Conservation (phyloP, 2,797 vertebrate genomes). For the Okamejei kenojei region DNA sequence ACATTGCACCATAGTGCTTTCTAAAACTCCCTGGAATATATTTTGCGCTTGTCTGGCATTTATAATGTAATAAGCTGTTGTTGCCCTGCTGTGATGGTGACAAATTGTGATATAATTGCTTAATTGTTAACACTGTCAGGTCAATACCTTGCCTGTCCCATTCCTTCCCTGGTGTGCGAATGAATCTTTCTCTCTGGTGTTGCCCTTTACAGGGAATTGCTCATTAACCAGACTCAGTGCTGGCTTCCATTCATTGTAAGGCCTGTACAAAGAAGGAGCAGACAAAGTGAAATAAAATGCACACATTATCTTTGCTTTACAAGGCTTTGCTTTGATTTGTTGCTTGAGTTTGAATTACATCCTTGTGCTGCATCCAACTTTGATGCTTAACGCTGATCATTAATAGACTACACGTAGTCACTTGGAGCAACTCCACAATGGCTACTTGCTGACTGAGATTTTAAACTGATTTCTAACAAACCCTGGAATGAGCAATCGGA, state of each 20-base stretch:
- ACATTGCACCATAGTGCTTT: not conserved
- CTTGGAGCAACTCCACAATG: not conserved
- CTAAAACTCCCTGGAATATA: not conserved
- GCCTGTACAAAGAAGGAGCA: not conserved
- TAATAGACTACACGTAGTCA: not conserved
- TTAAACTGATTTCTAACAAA: not conserved
- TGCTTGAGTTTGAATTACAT: not conserved
- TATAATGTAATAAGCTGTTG: not conserved
- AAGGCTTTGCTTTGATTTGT: not conserved
- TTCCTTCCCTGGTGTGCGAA: not conserved
- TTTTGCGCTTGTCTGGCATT: not conserved
- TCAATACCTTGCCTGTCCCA: not conserved
- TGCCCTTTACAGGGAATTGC: not conserved
- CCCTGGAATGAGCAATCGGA: not conserved
- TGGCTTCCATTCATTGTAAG: not conserved
- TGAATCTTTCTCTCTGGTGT: not conserved
- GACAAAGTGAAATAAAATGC: not conserved
- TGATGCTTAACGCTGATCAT: not conserved
- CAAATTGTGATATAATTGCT: not conserved
- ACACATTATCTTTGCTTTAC: constrained; percentile 4
- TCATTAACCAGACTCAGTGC: not conserved
- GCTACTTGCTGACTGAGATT: not conserved
- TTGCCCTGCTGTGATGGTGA: not conserved
- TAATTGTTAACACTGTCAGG: not conserved
- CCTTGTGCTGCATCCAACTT: not conserved